A percentile compares a stretch with the other conserved stretches of the same genome.
These are phyloP conservation scores for Mustela lutreola DNA, from an alignment of 2,113 vertebrate genomes.

Conservation along the genomic window DNA sequence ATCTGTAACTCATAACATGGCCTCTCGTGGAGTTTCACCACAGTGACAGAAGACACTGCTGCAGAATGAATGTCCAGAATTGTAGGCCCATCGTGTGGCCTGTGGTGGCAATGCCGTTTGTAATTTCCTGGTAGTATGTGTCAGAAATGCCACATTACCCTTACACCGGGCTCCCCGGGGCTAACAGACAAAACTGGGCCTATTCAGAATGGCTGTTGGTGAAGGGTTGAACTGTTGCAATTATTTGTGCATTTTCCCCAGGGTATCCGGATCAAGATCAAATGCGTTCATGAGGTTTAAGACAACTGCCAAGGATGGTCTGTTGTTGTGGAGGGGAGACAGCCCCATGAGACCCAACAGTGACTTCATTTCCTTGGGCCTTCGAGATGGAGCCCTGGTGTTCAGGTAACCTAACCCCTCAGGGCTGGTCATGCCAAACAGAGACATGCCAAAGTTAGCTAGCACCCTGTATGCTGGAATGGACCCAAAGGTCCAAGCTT, in stretches of 20 bases:
- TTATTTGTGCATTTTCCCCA: slow-evolving; percentile 76
- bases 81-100: no score
- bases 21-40: accelerated
- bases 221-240: not conserved
- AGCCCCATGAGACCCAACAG: slow-evolving; percentile 93
- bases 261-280: slow-evolving; percentile 94
- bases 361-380: slow-evolving; percentile 96
- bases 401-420: slow-evolving; percentile 93
- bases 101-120: not conserved
- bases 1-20: not conserved
- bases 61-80: not conserved
- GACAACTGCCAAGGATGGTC: slow-evolving; percentile 94
- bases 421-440: not conserved
- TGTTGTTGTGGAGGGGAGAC: slow-evolving; percentile 96
- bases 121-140: not conserved
- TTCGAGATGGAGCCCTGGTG: slow-evolving; percentile 93
- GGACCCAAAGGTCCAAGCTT: not conserved
- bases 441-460: not conserved
- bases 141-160: not conserved
- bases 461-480: not conserved
- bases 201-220: not conserved
- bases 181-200: not conserved
- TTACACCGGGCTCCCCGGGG: not conserved
- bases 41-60: not conserved
- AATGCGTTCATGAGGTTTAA: slow-evolving; percentile 97